phyloP scores from a whole-genome alignment of 1,140 invertebrate genomes.

The Drosophila nikananu region DNA sequence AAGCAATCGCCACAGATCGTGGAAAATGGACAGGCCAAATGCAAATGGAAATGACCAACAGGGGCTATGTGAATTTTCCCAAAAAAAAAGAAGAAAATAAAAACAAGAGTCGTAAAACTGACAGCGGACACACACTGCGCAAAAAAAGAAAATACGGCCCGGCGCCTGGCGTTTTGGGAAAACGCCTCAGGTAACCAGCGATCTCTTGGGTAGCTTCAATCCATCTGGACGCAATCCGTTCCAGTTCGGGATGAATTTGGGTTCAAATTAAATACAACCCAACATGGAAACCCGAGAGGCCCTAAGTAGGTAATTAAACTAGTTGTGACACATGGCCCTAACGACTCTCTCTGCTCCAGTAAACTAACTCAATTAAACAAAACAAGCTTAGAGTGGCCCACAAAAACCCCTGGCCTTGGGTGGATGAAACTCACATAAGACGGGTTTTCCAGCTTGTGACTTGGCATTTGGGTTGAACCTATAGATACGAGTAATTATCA shows the following conservation, averaged over 20 bases:
- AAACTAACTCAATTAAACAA: too few species aligned
- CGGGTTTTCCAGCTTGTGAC: neutral
- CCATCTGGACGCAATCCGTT: constrained; percentile 22
- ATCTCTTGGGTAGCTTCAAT: neutral
- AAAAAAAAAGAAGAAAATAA: neutral
- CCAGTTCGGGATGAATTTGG: neutral
- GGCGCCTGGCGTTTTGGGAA: constrained; percentile 23
- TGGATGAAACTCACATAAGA: neutral
- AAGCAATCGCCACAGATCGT: constrained; percentile 50
- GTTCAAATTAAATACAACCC: neutral
- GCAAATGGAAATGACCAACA: constrained; percentile 4
- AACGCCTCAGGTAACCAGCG: constrained; percentile 23
- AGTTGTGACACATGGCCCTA: constrained; percentile 3
- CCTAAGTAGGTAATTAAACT: constrained; percentile 1
- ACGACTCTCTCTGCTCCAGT: neutral
- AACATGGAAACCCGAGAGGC: neutral
- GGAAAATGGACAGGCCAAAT: constrained; percentile 13
- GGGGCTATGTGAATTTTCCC: constrained; percentile 20
- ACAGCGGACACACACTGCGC: constrained; percentile 3
- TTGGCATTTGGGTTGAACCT: constrained; percentile 9
- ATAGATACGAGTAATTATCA: constrained; percentile 9
- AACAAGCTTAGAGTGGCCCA: neutral
- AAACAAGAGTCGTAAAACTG: constrained; percentile 22
- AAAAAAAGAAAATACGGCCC: constrained; percentile 12
- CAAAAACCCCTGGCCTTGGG: neutral